Evolutionary conservation across 2,113 vertebrate species (phyloP), one percentile per base, ranked within the genome.

Genomic region (Megaptera novaeangliae): DNA sequence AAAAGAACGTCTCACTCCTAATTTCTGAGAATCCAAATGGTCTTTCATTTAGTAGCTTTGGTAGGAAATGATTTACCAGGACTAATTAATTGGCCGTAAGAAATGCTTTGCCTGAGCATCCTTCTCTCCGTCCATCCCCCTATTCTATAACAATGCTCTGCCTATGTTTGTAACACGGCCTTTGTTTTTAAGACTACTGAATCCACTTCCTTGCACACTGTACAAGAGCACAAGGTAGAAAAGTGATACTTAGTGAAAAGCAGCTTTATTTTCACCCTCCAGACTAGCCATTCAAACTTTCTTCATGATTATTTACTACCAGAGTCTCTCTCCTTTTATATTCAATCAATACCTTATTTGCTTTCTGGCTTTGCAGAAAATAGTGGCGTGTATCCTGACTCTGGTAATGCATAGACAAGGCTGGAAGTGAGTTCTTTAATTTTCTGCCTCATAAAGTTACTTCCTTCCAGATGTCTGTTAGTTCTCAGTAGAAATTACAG

Each of bases 361-460:
- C 72, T 97, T 90, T 66, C 78, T 68, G 71, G 17, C 75, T 94
- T 86, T 96, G 94, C 74, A 87, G 64, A 78, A 75, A 92, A 90
- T 69, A 64, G 57, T 10, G 36, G 66, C 55, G 2, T 95, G 49
- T 72, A 44, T 49, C 55, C 64, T 74, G 83, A 74, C 75, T 82
- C 77, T 39, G 69, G 75, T 31, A 41, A 80, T 44, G 25, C 29
- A 57, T 2, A 52, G 86, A 59, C 49, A 64, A 46, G 66, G 29
- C 61, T 78, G 44, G 66, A 94, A 61, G 29, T 78, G 34, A 74
- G 27, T 57, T 81, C 81, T 93, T 95, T 94, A 93, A 95, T 96
- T 97, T 97, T 95, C 91, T 96, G 94, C 75, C 57, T 97, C 96
- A 94, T 97, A 78, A 96, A 96, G 75, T 85, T 81, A 71, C 92